phyloP scores from a whole-genome alignment of 2,113 vertebrate genomes.

The Ardeotis arabs region DNA sequence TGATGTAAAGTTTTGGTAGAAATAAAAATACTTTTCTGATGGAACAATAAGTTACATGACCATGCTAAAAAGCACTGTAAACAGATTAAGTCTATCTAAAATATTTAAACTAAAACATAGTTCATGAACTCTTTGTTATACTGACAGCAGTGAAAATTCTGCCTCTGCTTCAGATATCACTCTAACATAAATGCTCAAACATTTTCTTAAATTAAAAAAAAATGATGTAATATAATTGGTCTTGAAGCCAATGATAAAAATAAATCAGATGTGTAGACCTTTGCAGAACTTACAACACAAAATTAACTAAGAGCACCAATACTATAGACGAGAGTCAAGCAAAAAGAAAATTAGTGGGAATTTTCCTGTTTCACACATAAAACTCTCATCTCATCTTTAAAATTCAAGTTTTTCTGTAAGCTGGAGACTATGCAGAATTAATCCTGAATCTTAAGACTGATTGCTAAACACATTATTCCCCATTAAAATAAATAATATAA shows the following conservation, averaged over 20 bases:
- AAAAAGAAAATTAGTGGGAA: not conserved
- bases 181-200: not conserved
- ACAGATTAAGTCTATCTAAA: not conserved
- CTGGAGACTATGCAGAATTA: not conserved
- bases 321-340: not conserved
- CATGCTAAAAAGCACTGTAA: not conserved
- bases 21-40: not conserved
- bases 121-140: not conserved
- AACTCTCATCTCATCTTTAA: not conserved
- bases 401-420: not conserved
- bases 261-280: not conserved
- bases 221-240: not conserved
- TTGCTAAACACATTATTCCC: not conserved
- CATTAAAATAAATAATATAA: not conserved
- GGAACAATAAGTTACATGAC: not conserved
- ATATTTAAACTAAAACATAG: not conserved
- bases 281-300: not conserved
- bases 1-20: not conserved
- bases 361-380: not conserved
- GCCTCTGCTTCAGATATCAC: not conserved
- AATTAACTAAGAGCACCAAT: not conserved
- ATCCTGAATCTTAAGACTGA: not conserved
- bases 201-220: not conserved
- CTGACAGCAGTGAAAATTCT: not conserved
- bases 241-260: not conserved